Evolutionary conservation across 2,888 invertebrate species (phyloP), one percentile per base, ranked within the genome.

Genomic region (Idaea dimidiata): DNA sequence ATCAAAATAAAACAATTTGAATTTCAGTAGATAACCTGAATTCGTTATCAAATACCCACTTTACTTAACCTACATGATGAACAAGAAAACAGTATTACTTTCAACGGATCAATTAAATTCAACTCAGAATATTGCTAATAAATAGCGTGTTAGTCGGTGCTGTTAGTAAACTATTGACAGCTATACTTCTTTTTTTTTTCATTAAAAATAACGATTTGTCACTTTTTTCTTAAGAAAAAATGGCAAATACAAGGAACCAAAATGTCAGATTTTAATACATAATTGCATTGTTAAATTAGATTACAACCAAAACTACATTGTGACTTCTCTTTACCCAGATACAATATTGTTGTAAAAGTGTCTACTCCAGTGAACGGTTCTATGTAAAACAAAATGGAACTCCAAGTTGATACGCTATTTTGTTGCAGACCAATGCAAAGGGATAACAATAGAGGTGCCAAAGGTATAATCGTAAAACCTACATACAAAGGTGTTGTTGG

Each of bases 391-490:
- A 17, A 18, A 69, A 68, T 65, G 66, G 66, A 63, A 58, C 62
- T 24, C 59, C 63, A 63, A 68, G 59, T 72, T 64, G 72, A 57
- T 61, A 63, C 53, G 32, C 59, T 72, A 72, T 69, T 77, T 82
- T 83, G 81, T 88, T 86, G 62, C 88, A 92, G 91, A 87, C 83
- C 84, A 80, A 87, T 87, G 80, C 79, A 87, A 89, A 90, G 91
- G 91, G 91, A 91, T 83, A 88, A 96, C 86, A 95, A 94, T 72
- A 97, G 95, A 85, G 97, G 99, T 88, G 97, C 98, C 65, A 94
- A 94, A 81, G 95, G 96, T 74, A 97, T 99, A 80, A 94, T 95
- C 83, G 97, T 99, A 61, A 97, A 96, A 78, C 95, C 91, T 66
- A 85, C 83, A 43, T 78, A 84, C 75, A 96, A 97, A 90, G 98